A percentile compares a stretch with the other conserved stretches of the same genome.
These are phyloP conservation scores for Proisotoma minuta DNA, from an alignment of 2,888 invertebrate genomes.

Conservation along the genomic window DNA sequence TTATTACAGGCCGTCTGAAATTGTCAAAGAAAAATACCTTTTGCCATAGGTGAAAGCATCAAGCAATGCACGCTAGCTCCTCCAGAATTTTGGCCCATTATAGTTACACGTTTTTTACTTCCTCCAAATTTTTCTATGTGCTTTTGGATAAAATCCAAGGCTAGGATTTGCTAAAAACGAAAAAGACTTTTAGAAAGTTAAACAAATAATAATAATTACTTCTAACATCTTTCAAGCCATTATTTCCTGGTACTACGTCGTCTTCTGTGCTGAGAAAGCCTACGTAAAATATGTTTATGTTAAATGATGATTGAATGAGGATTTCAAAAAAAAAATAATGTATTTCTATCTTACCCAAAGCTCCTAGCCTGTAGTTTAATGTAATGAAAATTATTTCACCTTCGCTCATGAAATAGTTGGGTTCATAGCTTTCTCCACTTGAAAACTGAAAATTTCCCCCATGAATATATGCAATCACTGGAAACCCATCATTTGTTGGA, in stretches of 20 bases:
- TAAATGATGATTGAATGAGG: background rate
- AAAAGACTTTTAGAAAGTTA: too few relatives aligned
- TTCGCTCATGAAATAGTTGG: constrained; percentile 31
- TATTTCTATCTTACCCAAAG: constrained; percentile 22
- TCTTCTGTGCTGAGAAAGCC: constrained; percentile 29
- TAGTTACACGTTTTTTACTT: constrained; percentile 21
- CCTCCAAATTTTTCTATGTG: constrained; percentile 28
- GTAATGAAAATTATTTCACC: constrained; percentile 27
- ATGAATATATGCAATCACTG: constrained; percentile 35
- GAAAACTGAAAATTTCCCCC: constrained; percentile 18
- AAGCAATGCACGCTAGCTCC: constrained; percentile 28
- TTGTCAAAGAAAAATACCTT: constrained; percentile 17
- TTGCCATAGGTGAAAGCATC: constrained; percentile 21
- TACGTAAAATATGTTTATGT: constrained; percentile 1
- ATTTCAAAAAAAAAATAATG: background rate
- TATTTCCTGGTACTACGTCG: constrained; percentile 21
- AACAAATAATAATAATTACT: too few relatives aligned
- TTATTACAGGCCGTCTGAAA: background rate
- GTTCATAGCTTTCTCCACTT: constrained; percentile 19
- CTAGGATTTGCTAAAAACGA: too few relatives aligned
- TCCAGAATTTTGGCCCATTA: constrained; percentile 25
- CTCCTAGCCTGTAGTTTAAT: constrained; percentile 31
- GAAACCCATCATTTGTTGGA: constrained; percentile 20
- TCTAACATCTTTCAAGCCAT: constrained; percentile 30
- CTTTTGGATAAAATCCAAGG: too few relatives aligned